Conservation (phyloP, 2,888 invertebrate genomes). For the Hermaeophaga mercurialis region DNA sequence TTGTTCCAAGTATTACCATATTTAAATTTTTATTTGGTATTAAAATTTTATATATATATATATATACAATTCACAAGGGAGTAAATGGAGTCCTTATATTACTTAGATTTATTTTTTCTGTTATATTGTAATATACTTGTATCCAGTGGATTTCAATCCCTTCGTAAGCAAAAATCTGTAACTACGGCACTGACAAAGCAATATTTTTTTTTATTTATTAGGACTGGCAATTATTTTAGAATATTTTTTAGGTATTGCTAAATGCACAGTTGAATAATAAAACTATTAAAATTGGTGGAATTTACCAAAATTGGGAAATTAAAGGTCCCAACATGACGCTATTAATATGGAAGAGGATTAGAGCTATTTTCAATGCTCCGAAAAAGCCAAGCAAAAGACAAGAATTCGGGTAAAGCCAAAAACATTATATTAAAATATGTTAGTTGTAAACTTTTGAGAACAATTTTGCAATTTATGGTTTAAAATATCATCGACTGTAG, state of each 20-base stretch:
- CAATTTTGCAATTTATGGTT: too few species aligned
- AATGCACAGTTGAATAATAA: neutral
- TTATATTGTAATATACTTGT: too few species aligned
- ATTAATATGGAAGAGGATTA: slow-evolving; percentile 6
- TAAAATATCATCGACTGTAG: too few species aligned
- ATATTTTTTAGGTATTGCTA: neutral
- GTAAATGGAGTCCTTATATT: too few species aligned
- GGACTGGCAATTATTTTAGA: neutral
- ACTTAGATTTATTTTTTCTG: too few species aligned
- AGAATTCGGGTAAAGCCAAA: slow-evolving; percentile 1
- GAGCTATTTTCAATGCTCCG: neutral
- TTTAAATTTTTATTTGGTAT: too few species aligned
- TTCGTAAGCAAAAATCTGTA: neutral
- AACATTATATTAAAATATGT: neutral
- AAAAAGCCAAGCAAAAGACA: neutral
- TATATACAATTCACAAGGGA: too few species aligned
- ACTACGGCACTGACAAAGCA: too few species aligned
- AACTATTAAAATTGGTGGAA: slow-evolving; percentile 6
- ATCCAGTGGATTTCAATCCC: neutral
- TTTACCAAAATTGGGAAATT: slow-evolving; percentile 12
- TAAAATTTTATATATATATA: too few species aligned
- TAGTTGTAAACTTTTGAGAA: too few species aligned
- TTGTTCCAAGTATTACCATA: too few species aligned
- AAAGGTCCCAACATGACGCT: slow-evolving; percentile 18
- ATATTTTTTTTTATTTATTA: too few species aligned